Evolutionary conservation across 2,888 invertebrate species (phyloP), one percentile per base, ranked within the genome.

Genomic region (Pardosa pseudoannulata): DNA sequence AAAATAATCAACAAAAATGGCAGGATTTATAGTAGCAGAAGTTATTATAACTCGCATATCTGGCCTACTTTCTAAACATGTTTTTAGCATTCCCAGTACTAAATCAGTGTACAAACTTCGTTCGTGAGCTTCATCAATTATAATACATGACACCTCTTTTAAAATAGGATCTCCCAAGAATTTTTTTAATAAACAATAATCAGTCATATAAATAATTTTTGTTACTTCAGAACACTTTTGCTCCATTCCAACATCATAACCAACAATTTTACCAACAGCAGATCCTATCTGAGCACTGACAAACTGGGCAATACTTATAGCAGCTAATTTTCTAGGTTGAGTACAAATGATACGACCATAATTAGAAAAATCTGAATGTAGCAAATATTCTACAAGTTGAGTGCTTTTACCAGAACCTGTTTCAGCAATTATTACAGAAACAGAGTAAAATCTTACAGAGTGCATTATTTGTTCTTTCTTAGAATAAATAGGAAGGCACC

Each of bases 401-500:
- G 92, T 91, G 75, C 91, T 92, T 85, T 92, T 92, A 0, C 92
- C 92, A 0, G 91, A 91, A 2, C 92, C 92, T 2, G 92, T 92
- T 79, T 92, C 91, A 3, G 91, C 92, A 19, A 91, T 88, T 0
- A 92, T 88, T 5, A 92, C 89, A 23, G 89, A 89, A 0, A 91
- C 91, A 64, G 90, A 90, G 73, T 91, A 90, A 5, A 89, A 28
- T 27, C 39, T 31, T 39, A 85, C n/a, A 3, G 28, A 27, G 0
- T 80, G 3, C 0, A 88, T 46, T 23, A 88, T 85, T 9, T 79
- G 62, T 36, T 39, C 32, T 62, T 88, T 88, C 32, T 68, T 50
- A n/a, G 83, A 82, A 72, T 88, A 88, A 19, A 88, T 85, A 27
- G 88, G 88, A 13, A 88, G 71, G 41, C 79, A 62, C 9, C 76